Conservation (phyloP, 2,888 invertebrate species). For the Eurytoma californica region DNA sequence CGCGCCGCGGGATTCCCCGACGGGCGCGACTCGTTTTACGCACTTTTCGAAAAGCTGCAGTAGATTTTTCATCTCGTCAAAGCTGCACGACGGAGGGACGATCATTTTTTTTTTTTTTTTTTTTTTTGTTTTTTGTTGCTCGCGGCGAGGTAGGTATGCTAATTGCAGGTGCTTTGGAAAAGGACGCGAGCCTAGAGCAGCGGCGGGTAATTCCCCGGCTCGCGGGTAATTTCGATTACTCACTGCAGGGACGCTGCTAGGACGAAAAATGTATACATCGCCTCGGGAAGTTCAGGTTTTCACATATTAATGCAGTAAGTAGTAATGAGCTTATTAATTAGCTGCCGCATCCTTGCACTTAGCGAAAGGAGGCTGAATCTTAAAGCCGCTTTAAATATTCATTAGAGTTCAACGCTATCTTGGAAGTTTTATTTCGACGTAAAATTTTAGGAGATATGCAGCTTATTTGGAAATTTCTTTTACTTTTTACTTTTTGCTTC, state of each 20-base stretch:
- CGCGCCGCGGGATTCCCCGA: slow-evolving; percentile 22
- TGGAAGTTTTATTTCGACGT: neutral
- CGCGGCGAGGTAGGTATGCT: too few relatives aligned
- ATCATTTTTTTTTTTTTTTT: too few relatives aligned
- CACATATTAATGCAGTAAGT: slow-evolving; percentile 8
- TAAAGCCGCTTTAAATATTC: slow-evolving; percentile 28
- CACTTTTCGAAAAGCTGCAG: too few relatives aligned
- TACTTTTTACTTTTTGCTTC: neutral
- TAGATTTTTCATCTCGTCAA: too few relatives aligned
- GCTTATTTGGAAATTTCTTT: neutral
- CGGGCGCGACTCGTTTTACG: neutral
- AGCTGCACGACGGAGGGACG: too few relatives aligned
- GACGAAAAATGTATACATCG: neutral
- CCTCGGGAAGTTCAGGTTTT: neutral
- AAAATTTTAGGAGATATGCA: neutral
- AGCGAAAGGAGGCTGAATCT: slow-evolving; percentile 15
- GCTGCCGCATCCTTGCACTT: slow-evolving; percentile 8
- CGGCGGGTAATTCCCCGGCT: slow-evolving; percentile 9
- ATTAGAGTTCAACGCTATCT: neutral
- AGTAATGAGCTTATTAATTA: slow-evolving; percentile 15
- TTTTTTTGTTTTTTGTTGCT: too few relatives aligned
- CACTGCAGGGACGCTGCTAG: neutral
- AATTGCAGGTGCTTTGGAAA: too few relatives aligned
- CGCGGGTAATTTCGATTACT: slow-evolving; percentile 20
- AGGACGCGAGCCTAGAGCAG: too few relatives aligned